Conservation (phyloP, 2,888 invertebrate species). For the Malthinus seriepunctatus region DNA sequence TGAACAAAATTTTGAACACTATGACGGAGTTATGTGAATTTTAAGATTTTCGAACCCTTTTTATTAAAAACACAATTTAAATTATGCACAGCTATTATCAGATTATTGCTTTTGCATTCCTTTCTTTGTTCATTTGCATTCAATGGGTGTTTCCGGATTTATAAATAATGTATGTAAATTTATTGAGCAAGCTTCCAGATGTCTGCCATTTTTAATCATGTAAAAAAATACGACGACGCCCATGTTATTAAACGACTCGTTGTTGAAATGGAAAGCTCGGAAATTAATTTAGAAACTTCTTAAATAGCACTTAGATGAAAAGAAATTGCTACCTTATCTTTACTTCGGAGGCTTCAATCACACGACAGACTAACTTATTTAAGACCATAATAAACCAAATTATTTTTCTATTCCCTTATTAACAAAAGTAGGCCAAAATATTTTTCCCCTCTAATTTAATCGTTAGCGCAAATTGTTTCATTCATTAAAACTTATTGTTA, state of each 20-base stretch:
- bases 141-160: conserved; percentile 21
- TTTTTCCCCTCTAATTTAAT: no score
- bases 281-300: conserved; percentile 28
- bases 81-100: conserved; percentile 19
- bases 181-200: conserved; percentile 18
- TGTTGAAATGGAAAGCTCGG: conserved; percentile 21
- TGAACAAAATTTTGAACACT: not conserved
- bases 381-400: conserved; percentile 34
- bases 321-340: conserved; percentile 32
- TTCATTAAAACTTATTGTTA: no score
- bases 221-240: conserved; percentile 16
- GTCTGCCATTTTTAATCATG: conserved; percentile 19
- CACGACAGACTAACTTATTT: conserved; percentile 15
- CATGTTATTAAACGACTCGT: conserved; percentile 16
- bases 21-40: not conserved
- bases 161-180: conserved; percentile 22
- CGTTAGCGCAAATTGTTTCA: no score
- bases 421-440: no score
- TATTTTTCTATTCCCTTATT: conserved; percentile 8
- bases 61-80: conserved; percentile 16
- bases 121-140: conserved; percentile 18
- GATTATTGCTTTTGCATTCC: conserved; percentile 19
- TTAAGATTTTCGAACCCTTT: conserved; percentile 9
- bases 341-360: conserved; percentile 32
- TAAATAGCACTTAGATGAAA: conserved; percentile 23